phyloP scores from a whole-genome alignment of 2,797 vertebrate genomes.

The Erpetoichthys calabaricus region DNA sequence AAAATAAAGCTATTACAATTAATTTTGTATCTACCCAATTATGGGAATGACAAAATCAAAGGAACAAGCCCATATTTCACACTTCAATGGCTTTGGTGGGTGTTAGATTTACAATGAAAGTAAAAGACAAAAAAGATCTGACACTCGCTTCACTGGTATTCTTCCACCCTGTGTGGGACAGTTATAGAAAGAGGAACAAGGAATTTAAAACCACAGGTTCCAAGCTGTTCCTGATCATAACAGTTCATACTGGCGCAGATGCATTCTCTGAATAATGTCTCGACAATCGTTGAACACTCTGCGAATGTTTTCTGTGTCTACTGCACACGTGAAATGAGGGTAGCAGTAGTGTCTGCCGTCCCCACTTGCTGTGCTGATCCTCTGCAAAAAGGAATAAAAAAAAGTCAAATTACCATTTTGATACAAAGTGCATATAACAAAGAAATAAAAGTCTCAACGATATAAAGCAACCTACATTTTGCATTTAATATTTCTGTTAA shows the following conservation, averaged over 20 bases:
- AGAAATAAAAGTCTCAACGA: too few species aligned
- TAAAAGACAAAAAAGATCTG: constrained; percentile 20
- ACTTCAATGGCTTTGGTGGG: too few species aligned
- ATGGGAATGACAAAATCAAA: too few species aligned
- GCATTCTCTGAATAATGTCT: constrained; percentile 96
- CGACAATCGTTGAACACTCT: constrained; percentile 93
- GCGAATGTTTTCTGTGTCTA: constrained; percentile 92
- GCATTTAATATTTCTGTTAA: too few species aligned
- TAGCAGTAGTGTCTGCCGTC: constrained; percentile 90
- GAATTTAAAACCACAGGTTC: constrained; percentile 56
- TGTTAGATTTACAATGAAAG: too few species aligned
- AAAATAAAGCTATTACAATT: constrained; percentile 23
- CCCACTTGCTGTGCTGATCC: constrained; percentile 83
- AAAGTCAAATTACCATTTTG: not conserved
- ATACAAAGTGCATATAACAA: too few species aligned
- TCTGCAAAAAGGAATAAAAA: constrained; percentile 40
- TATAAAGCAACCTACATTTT: too few species aligned
- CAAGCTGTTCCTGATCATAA: constrained; percentile 61
- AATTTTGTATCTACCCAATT: too few species aligned
- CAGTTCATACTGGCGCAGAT: constrained; percentile 90
- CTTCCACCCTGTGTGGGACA: constrained; percentile 51
- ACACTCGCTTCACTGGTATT: constrained; percentile 67
- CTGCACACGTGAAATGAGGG: constrained; percentile 87
- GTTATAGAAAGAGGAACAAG: constrained; percentile 36
- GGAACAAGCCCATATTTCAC: too few species aligned